Conservation (phyloP, 2,888 invertebrate species). For the Litoditis marina region DNA sequence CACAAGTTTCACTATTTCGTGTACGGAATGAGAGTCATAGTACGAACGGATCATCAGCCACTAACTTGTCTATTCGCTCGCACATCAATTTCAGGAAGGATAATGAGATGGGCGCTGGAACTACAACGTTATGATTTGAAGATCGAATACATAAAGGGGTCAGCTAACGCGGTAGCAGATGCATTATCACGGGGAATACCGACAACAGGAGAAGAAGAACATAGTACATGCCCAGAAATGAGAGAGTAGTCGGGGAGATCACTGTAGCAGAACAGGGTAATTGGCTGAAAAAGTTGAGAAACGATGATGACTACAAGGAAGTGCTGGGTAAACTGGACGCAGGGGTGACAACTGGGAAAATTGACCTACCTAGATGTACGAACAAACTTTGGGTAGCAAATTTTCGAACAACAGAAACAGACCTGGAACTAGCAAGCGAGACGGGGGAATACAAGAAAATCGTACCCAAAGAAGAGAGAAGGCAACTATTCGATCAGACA, state of each 20-base stretch:
- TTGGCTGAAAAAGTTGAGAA: slow-evolving; percentile 5
- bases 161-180: no score
- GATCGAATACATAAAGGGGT: slow-evolving; percentile 14
- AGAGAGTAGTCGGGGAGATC: no score
- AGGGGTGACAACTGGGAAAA: no score
- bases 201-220: not conserved
- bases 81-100: slow-evolving; percentile 1
- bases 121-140: slow-evolving; percentile 4
- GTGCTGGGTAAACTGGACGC: no score
- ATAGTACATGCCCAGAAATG: no score
- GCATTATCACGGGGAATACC: slow-evolving; percentile 16
- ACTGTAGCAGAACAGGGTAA: not conserved
- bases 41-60: slow-evolving; percentile 30
- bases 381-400: no score
- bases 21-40: slow-evolving; percentile 12
- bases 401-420: no score
- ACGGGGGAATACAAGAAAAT: slow-evolving; percentile 3
- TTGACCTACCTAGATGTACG: no score
- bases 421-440: no score
- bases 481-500: slow-evolving; percentile 12
- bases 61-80: slow-evolving; percentile 9
- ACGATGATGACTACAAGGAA: no score
- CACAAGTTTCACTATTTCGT: slow-evolving; percentile 22
- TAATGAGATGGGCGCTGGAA: slow-evolving; percentile 14
- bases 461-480: slow-evolving; percentile 13